Conservation (phyloP, 35 echinoderm and acorn worm genomes). For the Apostichopus japonicus region DNA sequence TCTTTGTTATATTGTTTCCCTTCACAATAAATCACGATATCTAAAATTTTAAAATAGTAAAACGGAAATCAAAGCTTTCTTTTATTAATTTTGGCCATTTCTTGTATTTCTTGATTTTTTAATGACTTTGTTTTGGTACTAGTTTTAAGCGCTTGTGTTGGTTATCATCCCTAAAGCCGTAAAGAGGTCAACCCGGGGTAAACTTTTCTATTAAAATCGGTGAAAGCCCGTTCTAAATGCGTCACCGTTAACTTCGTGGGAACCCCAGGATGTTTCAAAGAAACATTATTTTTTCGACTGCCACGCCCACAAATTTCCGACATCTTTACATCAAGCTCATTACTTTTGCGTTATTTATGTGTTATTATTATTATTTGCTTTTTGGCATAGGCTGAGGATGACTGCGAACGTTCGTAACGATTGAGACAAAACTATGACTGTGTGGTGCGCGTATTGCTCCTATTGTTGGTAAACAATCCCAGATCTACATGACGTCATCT, state of each 20-base stretch:
- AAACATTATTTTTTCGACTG: neutral
- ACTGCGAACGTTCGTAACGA: neutral
- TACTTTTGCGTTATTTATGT: neutral
- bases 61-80: neutral
- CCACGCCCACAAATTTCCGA: constrained; percentile 7
- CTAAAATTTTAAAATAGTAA: neutral
- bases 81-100: neutral
- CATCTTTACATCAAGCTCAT: neutral
- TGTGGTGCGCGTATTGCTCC: neutral
- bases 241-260: constrained; percentile 6
- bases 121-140: constrained; percentile 37
- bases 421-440: neutral
- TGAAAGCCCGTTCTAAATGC: constrained; percentile 9
- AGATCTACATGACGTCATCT: neutral
- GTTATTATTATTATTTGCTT: neutral
- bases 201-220: neutral
- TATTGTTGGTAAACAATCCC: constrained; percentile 1
- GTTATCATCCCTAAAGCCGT: constrained; percentile 37
- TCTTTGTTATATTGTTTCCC: neutral
- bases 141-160: constrained; percentile 30
- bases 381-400: no score
- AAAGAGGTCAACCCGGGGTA: constrained; percentile 48
- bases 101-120: neutral
- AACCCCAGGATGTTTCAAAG: constrained; percentile 23
- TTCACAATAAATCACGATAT: neutral